Base-by-base conservation (phyloP, 2,888 invertebrate species). In the Troides helena region DNA sequence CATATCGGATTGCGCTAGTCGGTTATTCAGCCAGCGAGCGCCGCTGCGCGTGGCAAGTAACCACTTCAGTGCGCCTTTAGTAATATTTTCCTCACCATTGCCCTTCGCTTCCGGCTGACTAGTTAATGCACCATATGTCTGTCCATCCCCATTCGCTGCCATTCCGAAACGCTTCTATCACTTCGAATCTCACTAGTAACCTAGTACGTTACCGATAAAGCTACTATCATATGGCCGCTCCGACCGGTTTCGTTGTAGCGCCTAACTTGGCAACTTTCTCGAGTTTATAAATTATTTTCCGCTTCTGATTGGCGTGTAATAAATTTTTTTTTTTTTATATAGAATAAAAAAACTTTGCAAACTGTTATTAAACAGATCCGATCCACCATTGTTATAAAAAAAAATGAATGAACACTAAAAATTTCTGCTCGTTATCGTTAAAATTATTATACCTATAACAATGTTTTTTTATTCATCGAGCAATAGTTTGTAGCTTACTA, bases 221-320 rank as follows among this genome's bases (percentile, higher is more conserved):
- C 78, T 73, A 75, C 76, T 79, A 85, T 84, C 84, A 85, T 81
- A 83, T 83, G 83, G 79, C 77, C 69, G 76, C 72, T 73, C 59
- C 68, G 85, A 89, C 89, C 87, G 86, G 89, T 89, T 88, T 53
- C 72, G 72, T 62, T 67, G 72, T 76, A 77, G 77, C 76, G 80
- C 78, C 80, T 82, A 81, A 84, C 83, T 80, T 83, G 77, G 78
- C 80, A 83, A 89, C 89, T 89, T 89, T 89, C 88, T 84, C 85
- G 72, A 80, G 72, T 75, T 81, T 81, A 79, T 80, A 75, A 76
- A 81, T 78, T 75, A 72, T 75, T 81, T 82, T 80, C 75, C 73
- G 75, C 72, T 75, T 78, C 73, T 64, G 68, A 68, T 50, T 64
- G 23, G 57, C 67, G 30, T 67, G 53, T 66, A 65, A 60, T 60